Conservation (phyloP, 2,888 invertebrate species). For the Daptonema setosum region DNA sequence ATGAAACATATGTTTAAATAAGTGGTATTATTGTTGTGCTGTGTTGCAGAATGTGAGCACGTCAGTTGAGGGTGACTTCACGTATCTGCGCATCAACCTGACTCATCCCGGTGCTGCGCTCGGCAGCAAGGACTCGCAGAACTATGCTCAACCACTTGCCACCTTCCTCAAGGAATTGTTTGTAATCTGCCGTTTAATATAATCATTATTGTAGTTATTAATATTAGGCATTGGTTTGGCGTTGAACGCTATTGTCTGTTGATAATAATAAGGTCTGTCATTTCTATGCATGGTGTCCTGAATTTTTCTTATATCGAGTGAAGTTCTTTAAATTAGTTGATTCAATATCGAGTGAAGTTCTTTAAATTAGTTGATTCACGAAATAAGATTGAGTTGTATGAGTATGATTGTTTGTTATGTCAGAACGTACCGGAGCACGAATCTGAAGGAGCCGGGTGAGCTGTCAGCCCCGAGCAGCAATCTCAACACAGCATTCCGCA, state of each 20-base stretch:
- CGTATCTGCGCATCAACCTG: conserved; percentile 86
- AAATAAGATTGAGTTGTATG: too few species aligned
- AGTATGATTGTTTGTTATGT: conserved; percentile 3
- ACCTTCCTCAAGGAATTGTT: conserved; percentile 87
- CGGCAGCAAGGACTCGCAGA: conserved; percentile 63
- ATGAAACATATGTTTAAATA: too few species aligned
- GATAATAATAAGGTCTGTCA: too few species aligned
- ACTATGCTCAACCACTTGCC: conserved; percentile 78
- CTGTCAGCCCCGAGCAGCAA: conserved; percentile 78
- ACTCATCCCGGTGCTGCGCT: conserved; percentile 89
- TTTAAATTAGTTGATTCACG: too few species aligned
- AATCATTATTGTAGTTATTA: too few species aligned
- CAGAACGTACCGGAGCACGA: conserved; percentile 77
- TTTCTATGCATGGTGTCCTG: too few species aligned
- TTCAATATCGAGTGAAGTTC: too few species aligned
- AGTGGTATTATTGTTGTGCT: too few species aligned
- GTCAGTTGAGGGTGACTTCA: conserved; percentile 94
- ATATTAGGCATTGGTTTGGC: too few species aligned
- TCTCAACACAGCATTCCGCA: conserved; percentile 77
- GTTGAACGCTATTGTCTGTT: too few species aligned
- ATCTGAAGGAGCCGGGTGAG: conserved; percentile 89
- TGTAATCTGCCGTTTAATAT: background rate
- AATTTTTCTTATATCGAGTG: too few species aligned
- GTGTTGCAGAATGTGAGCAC: conserved; percentile 66
- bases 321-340: too few species aligned